A percentile compares a stretch with the other conserved stretches of the same genome.
phyloP scores from a whole-genome alignment of 2,113 vertebrate genomes.

The Cyrtonyx montezumae region DNA sequence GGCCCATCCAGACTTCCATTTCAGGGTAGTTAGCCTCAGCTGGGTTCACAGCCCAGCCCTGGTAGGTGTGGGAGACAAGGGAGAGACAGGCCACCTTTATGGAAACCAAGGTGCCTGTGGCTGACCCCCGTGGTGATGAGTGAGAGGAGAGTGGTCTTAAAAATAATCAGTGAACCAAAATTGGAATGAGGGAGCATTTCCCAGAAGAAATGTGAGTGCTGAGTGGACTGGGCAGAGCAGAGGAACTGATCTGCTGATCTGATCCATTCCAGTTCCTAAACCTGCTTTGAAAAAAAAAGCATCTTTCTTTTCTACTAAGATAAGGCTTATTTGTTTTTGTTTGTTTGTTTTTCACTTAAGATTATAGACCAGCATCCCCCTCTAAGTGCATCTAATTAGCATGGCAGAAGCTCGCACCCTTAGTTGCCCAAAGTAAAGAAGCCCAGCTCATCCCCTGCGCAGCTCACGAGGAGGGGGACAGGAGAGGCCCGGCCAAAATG shows the following conservation, averaged over 20 bases:
- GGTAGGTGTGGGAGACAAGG: fast-evolving
- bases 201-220: neutral
- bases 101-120: neutral
- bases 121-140: neutral
- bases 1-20: neutral
- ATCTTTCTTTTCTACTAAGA: neutral
- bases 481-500: fast-evolving
- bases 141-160: neutral
- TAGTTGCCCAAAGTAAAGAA: neutral
- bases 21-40: neutral
- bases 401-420: neutral
- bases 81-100: neutral
- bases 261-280: neutral
- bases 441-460: neutral
- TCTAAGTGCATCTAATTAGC: neutral
- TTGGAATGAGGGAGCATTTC: neutral
- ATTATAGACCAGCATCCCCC: neutral
- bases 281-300: neutral
- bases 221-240: neutral
- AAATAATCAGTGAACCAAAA: neutral
- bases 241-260: neutral
- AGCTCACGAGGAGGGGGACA: neutral
- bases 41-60: neutral
- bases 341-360: neutral
- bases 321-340: neutral